phyloP scores from a whole-genome alignment of 2,797 vertebrate species.

The Choloepus didactylus region DNA sequence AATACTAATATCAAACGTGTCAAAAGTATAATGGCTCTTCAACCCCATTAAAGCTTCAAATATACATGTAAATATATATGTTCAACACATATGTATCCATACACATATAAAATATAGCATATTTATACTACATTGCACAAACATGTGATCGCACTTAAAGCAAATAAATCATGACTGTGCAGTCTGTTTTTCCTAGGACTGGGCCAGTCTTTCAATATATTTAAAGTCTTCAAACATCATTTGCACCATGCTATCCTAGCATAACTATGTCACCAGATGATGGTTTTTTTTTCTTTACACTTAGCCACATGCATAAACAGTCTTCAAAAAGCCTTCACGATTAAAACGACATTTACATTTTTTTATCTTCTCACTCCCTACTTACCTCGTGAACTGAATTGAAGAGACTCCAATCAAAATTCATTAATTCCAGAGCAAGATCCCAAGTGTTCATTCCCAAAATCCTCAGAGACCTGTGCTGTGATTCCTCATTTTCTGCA shows the following conservation, averaged over 20 bases:
- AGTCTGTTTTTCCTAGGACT: constrained; percentile 22
- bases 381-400: constrained; percentile 96
- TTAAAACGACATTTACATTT: neutral
- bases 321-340: neutral
- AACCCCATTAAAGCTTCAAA: neutral
- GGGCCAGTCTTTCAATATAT: neutral
- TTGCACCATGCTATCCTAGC: neutral
- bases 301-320: neutral
- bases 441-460: constrained; percentile 98
- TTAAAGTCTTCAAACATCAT: constrained; percentile 19
- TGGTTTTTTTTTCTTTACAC: constrained; percentile 21
- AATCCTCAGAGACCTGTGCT: constrained; percentile 93
- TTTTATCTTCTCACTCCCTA: neutral
- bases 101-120: neutral
- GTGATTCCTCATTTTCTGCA: constrained; percentile 93
- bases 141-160: neutral
- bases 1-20: constrained; percentile 28
- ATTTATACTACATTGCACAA: neutral
- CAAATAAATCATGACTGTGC: neutral
- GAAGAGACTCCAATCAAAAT: constrained; percentile 97
- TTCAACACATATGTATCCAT: neutral
- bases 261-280: neutral
- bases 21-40: constrained; percentile 20
- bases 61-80: neutral
- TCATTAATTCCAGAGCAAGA: constrained; percentile 95